phyloP scores from a whole-genome alignment of 2,113 vertebrate genomes.

The Ranitomeya variabilis region DNA sequence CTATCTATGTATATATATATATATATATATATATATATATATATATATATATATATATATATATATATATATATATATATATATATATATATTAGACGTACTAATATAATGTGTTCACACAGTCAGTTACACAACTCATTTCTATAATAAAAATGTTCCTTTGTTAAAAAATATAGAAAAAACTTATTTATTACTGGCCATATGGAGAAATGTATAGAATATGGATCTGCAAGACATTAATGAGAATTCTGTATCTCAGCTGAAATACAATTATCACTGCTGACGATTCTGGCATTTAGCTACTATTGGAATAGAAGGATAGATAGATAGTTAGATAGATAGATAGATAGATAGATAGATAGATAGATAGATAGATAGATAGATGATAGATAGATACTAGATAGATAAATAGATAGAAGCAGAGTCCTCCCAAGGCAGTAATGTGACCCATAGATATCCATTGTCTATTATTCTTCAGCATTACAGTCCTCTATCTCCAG shows the following conservation, averaged over 20 bases:
- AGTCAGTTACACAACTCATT: neutral
- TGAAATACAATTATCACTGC: neutral
- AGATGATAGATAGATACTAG: neutral
- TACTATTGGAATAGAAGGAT: neutral
- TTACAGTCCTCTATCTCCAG: neutral
- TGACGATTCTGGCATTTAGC: neutral
- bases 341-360: constrained; percentile 13
- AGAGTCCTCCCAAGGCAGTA: neutral
- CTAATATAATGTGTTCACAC: too few species aligned
- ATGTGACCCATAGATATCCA: neutral
- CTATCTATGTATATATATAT: neutral
- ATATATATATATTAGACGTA: too few species aligned
- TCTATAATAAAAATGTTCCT: neutral
- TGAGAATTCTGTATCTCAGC: neutral
- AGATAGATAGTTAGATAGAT: neutral
- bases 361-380: neutral
- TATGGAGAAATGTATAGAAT: neutral
- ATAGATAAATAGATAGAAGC: too few species aligned
- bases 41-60: neutral
- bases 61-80: neutral
- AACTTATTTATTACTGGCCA: neutral
- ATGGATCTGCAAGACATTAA: neutral
- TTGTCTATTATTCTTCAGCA: neutral
- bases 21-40: too few species aligned
- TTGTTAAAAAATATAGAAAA: neutral